phyloP scores from a whole-genome alignment of 2,888 invertebrate species.

The Agriotes lineatus region DNA sequence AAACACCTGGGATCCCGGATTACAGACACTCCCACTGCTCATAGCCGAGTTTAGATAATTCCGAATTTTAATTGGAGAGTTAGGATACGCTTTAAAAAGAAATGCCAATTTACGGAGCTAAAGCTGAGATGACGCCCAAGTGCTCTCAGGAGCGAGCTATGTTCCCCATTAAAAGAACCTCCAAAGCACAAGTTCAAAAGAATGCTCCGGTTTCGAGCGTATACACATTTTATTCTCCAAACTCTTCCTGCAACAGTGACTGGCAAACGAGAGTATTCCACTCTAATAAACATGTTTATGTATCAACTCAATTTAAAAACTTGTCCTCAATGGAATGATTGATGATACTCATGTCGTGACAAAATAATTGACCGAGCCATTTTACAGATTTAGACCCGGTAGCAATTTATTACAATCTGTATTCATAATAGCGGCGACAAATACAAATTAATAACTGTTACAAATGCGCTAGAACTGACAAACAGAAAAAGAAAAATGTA shows the following conservation, averaged over 20 bases:
- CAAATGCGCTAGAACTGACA: conserved; percentile 4
- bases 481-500: conserved; percentile 7
- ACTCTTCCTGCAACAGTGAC: conserved; percentile 5
- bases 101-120: conserved; percentile 13
- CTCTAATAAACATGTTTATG: conserved; percentile 24
- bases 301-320: conserved; percentile 11
- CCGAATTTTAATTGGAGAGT: conserved; percentile 16
- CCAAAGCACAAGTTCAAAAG: conserved; percentile 15
- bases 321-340: conserved; percentile 19
- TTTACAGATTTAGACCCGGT: conserved; percentile 14
- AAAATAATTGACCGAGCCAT: conserved; percentile 16
- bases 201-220: conserved; percentile 1
- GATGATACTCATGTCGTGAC: conserved; percentile 17
- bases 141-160: conserved; percentile 5
- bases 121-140: conserved; percentile 6
- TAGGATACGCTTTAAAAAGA: conserved; percentile 10
- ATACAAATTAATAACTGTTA: conserved; percentile 13
- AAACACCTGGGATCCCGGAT: conserved; percentile 26
- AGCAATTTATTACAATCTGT: conserved; percentile 14
- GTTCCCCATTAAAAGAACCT: conserved; percentile 10
- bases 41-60: conserved; percentile 6
- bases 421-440: conserved; percentile 15
- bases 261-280: conserved; percentile 5
- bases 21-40: not conserved
- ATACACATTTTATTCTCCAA: conserved; percentile 9